These are phyloP conservation scores for Philopotamus ludificatus DNA, from an alignment of 1,140 invertebrate genomes.

Conservation along the genomic window DNA sequence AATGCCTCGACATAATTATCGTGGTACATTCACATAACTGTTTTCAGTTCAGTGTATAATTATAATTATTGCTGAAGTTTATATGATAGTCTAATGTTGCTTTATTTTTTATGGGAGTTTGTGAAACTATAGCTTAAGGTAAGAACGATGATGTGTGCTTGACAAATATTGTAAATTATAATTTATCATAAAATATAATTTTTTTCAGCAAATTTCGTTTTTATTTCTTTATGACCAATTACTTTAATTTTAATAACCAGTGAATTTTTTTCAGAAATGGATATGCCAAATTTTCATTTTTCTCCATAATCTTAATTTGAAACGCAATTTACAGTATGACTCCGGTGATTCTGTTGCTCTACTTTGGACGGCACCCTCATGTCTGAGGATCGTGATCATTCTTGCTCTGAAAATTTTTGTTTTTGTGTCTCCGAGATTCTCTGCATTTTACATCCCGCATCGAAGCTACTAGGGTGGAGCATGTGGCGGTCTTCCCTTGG, in stretches of 20 bases:
- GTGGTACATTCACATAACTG: slow-evolving; percentile 39
- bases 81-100: slow-evolving; percentile 61
- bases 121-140: slow-evolving; percentile 60
- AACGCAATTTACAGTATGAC: too few relatives aligned
- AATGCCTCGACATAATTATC: slow-evolving; percentile 39
- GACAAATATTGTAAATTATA: slow-evolving; percentile 61
- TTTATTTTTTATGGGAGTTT: slow-evolving; percentile 60
- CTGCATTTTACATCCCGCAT: too few relatives aligned
- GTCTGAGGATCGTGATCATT: too few relatives aligned
- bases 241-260: neutral
- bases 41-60: slow-evolving; percentile 50
- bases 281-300: too few relatives aligned
- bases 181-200: slow-evolving; percentile 62
- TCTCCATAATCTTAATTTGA: too few relatives aligned
- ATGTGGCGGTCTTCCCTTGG: too few relatives aligned
- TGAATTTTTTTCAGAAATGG: too few relatives aligned
- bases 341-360: too few relatives aligned
- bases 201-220: slow-evolving; percentile 53
- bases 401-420: too few relatives aligned
- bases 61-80: slow-evolving; percentile 57
- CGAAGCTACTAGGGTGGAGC: too few relatives aligned
- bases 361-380: too few relatives aligned
- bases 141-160: slow-evolving; percentile 58
- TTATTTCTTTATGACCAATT: slow-evolving; percentile 18
- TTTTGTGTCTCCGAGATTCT: too few relatives aligned